Evolutionary conservation across 92 coral and sea anemone species (phyloP).

Genomic region (Heliopora coerulea): DNA sequence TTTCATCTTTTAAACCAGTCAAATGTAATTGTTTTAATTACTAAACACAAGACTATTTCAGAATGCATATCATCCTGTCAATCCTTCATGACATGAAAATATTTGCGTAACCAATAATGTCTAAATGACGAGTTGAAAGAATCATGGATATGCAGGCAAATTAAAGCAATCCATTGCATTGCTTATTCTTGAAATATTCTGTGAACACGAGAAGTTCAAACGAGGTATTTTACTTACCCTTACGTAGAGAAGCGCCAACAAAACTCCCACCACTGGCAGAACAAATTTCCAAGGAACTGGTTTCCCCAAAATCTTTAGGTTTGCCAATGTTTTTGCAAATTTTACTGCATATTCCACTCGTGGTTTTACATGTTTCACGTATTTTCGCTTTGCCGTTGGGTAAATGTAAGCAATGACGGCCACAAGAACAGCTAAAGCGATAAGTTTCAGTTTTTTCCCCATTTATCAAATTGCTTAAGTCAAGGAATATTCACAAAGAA

Average conservation of each 20-base stretch:
- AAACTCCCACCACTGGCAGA: conserved; percentile 71
- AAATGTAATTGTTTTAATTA: no score
- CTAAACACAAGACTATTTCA: no score
- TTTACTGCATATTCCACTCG: conserved; percentile 72
- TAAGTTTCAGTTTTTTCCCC: conserved; percentile 76
- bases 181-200: conserved; percentile 2
- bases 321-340: conserved; percentile 61
- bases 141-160: no score
- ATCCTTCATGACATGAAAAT: no score
- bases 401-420: conserved; percentile 73
- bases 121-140: no score
- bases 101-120: no score
- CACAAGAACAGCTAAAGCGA: conserved; percentile 78
- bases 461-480: background rate
- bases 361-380: conserved; percentile 80
- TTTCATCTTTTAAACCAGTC: no score
- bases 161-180: no score
- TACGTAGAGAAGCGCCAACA: conserved; percentile 72
- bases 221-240: conserved; percentile 64
- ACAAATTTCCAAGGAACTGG: conserved; percentile 92
- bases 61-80: no score
- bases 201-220: conserved; percentile 3
- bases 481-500: background rate
- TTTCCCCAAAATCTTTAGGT: conserved; percentile 84
- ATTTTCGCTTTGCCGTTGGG: conserved; percentile 76